Conservation (phyloP, 2,113 vertebrate species). For the Sinocyclocheilus grahami region DNA sequence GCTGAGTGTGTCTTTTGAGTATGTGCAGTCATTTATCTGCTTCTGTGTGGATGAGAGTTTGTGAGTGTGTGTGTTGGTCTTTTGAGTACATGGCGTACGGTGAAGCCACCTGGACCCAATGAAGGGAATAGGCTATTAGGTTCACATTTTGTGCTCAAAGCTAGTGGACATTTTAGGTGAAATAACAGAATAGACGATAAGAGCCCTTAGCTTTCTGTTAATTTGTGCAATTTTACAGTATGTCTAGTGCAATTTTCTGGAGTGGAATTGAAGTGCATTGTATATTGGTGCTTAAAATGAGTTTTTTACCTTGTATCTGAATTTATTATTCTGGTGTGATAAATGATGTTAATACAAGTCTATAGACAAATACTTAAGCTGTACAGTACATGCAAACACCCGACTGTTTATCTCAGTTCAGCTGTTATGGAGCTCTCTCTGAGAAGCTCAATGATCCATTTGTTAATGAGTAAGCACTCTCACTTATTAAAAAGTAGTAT, state of each 20-base stretch:
- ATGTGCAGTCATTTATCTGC: constrained; percentile 50
- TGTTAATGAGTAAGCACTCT: neutral
- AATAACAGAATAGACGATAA: neutral
- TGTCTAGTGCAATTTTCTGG: neutral
- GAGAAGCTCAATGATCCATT: neutral
- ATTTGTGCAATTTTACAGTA: neutral
- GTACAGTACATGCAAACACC: neutral
- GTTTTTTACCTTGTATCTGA: neutral
- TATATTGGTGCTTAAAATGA: neutral
- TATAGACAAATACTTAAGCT: neutral
- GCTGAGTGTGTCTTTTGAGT: constrained; percentile 44
- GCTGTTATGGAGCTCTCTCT: neutral
- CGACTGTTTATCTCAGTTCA: neutral
- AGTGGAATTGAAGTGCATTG: neutral
- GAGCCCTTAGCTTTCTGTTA: neutral
- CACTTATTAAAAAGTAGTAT: neutral
- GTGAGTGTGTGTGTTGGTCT: neutral
- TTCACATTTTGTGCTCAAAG: neutral
- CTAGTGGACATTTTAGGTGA: neutral
- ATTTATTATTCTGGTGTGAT: neutral
- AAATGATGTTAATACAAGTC: neutral
- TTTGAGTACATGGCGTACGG: constrained; percentile 50
- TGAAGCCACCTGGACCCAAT: constrained; percentile 67
- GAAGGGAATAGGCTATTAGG: constrained; percentile 47
- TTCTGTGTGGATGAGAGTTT: constrained; percentile 20